These are phyloP conservation scores for Tenrec ecaudatus DNA, from an alignment of 2,113 vertebrate genomes.

Conservation along the genomic window DNA sequence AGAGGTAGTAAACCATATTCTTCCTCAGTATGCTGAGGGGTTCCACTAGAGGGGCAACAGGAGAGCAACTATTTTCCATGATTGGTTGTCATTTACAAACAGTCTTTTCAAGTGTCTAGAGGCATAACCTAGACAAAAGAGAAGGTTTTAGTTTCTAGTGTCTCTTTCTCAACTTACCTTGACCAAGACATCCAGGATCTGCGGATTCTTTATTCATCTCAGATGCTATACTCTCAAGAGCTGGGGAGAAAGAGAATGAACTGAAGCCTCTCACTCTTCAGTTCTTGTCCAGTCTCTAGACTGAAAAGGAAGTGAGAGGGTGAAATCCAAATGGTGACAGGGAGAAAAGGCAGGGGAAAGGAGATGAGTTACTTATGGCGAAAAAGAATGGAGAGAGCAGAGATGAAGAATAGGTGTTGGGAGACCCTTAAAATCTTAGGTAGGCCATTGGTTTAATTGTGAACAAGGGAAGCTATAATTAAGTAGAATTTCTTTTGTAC, in stretches of 20 bases:
- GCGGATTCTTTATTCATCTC: neutral
- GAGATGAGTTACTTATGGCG: neutral
- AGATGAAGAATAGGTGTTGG: neutral
- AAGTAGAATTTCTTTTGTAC: slow-evolving; percentile 16
- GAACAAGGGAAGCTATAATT: slow-evolving; percentile 11
- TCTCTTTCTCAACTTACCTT: neutral
- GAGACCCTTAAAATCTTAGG: neutral
- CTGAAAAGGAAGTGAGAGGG: neutral
- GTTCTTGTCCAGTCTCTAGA: neutral
- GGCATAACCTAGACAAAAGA: neutral
- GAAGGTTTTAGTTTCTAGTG: neutral
- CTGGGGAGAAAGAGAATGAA: neutral
- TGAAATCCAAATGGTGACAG: neutral
- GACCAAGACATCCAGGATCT: neutral
- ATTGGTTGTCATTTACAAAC: neutral
- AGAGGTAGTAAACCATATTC: neutral
- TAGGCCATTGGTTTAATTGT: slow-evolving; percentile 5
- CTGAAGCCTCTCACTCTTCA: neutral
- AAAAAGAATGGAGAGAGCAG: neutral
- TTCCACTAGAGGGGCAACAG: neutral
- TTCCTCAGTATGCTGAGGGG: neutral
- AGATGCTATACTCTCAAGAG: neutral
- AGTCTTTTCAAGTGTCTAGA: neutral
- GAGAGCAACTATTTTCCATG: neutral
- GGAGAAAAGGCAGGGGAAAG: slow-evolving; percentile 17